phyloP scores from a whole-genome alignment of 2,888 invertebrate genomes.

The Lordiphosa andalusiaca region DNA sequence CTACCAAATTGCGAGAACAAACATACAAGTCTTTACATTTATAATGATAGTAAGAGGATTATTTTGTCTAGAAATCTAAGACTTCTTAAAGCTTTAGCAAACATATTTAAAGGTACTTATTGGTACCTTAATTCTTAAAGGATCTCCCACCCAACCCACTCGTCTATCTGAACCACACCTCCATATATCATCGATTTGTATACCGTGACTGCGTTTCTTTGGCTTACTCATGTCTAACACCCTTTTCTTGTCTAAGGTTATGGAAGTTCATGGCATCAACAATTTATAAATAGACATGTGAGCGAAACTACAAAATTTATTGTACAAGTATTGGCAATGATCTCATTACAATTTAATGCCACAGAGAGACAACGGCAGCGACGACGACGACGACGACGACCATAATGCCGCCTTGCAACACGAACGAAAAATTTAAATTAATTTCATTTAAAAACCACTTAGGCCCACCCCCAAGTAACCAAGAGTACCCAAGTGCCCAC shows the following conservation, averaged over 20 bases:
- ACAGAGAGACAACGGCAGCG: slow-evolving; percentile 22
- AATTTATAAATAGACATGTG: slow-evolving; percentile 60
- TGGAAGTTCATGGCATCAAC: slow-evolving; percentile 43
- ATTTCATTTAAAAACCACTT: slow-evolving; percentile 75
- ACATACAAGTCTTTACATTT: no score
- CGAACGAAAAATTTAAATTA: slow-evolving; percentile 60
- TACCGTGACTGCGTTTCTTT: no score
- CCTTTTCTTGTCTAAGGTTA: slow-evolving; percentile 42
- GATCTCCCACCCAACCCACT: no score
- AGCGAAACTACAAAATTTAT: slow-evolving; percentile 54
- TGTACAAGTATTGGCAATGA: slow-evolving; percentile 54
- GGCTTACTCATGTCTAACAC: slow-evolving; percentile 27
- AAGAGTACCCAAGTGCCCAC: slow-evolving; percentile 42
- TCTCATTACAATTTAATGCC: slow-evolving; percentile 68
- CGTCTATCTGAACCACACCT: no score
- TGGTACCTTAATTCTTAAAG: no score
- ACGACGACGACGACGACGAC: slow-evolving; percentile 5
- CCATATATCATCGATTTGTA: no score
- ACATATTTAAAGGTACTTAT: no score
- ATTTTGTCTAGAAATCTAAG: no score
- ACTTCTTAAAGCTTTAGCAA: no score
- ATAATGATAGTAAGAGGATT: no score
- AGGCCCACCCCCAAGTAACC: slow-evolving; percentile 65
- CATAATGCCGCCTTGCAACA: slow-evolving; percentile 9
- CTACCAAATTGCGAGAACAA: no score